Evolutionary conservation across 2,888 invertebrate genomes (phyloP).

Genomic region (Caenorhabditis sinica): DNA sequence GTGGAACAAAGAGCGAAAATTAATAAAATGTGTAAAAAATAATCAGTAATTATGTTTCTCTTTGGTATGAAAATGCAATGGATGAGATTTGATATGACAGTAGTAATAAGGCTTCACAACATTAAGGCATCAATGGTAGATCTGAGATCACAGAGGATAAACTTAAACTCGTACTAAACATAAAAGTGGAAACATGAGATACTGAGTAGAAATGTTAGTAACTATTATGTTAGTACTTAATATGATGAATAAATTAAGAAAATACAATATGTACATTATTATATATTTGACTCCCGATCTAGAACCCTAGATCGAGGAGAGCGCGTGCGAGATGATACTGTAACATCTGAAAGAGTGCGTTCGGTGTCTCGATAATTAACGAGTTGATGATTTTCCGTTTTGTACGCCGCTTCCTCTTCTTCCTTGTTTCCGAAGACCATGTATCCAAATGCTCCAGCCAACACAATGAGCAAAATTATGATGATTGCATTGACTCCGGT

Average conservation of each 20-base stretch:
- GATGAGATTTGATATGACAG: constrained; percentile 34
- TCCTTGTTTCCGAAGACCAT: constrained; percentile 61
- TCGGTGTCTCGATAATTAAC: constrained; percentile 59
- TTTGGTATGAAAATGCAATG: not conserved
- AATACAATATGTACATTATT: constrained; percentile 31
- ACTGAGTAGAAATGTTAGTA: constrained; percentile 48
- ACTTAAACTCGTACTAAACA: constrained; percentile 47
- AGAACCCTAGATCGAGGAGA: constrained; percentile 57
- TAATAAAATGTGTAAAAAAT: constrained; percentile 13
- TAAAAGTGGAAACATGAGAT: constrained; percentile 45
- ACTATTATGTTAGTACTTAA: constrained; percentile 1
- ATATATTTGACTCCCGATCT: constrained; percentile 29
- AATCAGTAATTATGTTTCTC: not conserved
- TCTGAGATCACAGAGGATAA: constrained; percentile 48
- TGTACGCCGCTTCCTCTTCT: constrained; percentile 35
- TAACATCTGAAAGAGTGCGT: constrained; percentile 26
- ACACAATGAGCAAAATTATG: constrained; percentile 73
- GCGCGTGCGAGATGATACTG: constrained; percentile 47
- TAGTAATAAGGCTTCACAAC: constrained; percentile 23
- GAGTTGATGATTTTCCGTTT: constrained; percentile 55
- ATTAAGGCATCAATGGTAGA: constrained; percentile 50
- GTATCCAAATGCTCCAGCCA: constrained; percentile 77
- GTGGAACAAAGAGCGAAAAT: not conserved
- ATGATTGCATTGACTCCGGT: constrained; percentile 75
- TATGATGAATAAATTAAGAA: constrained; percentile 23